Evolutionary conservation across 2,888 invertebrate genomes (phyloP).

Genomic region (Rambutsinella grinnellia): DNA sequence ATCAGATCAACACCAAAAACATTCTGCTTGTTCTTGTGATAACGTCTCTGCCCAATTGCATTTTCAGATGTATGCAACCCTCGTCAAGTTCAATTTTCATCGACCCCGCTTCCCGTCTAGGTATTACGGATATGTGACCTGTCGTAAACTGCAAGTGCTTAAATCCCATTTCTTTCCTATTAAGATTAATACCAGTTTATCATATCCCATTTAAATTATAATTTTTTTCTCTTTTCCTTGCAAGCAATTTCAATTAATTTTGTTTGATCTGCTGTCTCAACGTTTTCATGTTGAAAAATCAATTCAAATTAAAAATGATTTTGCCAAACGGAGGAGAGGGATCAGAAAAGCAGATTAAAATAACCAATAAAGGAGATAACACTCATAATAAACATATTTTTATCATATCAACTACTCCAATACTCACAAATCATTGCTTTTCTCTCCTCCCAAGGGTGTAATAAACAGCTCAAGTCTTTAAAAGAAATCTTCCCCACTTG

Average conservation of each 20-base stretch:
- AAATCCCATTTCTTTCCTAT: neutral
- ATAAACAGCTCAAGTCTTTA: slow-evolving; percentile 25
- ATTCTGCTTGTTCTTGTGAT: neutral
- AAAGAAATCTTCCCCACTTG: too few relatives aligned
- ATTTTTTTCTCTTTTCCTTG: neutral
- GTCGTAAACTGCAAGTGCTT: neutral
- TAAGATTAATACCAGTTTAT: too few relatives aligned
- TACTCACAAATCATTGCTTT: neutral
- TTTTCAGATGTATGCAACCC: neutral
- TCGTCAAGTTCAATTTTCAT: slow-evolving; percentile 36
- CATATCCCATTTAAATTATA: too few relatives aligned
- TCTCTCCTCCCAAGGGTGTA: slow-evolving; percentile 35
- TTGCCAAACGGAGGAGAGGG: too few relatives aligned
- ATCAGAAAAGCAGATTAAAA: neutral
- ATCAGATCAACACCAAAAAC: neutral
- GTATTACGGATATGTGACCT: too few relatives aligned
- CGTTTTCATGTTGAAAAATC: neutral
- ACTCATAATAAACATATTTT: too few relatives aligned
- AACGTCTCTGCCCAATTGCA: neutral
- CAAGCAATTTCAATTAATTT: neutral
- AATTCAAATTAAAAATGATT: too few relatives aligned
- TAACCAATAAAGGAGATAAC: neutral
- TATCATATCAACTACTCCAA: too few relatives aligned
- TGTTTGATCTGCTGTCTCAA: neutral
- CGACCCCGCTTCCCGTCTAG: too few relatives aligned